Percentiles rank a stretch among this genome's conserved stretches.
Evolutionary conservation across 92 coral and sea anemone species (phyloP).

Genomic region (Pocillopora meandrina): DNA sequence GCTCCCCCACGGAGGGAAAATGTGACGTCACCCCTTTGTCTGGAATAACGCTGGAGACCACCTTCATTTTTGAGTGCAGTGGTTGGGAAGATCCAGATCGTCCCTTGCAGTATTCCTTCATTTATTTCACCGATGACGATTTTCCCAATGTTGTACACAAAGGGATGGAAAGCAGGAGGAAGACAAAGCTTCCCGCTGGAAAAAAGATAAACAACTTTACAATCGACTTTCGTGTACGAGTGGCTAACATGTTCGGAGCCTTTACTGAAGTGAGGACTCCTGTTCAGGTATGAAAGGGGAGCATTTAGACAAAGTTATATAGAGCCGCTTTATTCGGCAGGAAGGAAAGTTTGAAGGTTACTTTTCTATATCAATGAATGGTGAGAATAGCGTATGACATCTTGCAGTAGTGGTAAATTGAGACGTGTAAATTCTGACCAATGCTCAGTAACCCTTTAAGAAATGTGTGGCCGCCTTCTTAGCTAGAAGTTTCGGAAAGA

Average conservation of each 20-base stretch:
- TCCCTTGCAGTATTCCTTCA: conserved; percentile 55
- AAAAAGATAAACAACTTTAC: conserved; percentile 27
- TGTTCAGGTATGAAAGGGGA: conserved; percentile 53
- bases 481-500: no score
- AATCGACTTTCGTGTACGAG: conserved; percentile 46
- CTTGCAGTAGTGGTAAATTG: no score
- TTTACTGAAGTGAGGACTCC: conserved; percentile 45
- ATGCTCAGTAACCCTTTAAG: no score
- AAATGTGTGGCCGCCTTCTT: no score
- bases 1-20: conserved; percentile 58
- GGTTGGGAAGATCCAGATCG: conserved; percentile 69
- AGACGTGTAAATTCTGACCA: no score
- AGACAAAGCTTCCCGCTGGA: conserved; percentile 60
- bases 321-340: no score
- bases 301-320: no score
- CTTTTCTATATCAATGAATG: no score
- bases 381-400: no score
- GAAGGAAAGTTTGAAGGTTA: no score
- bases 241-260: conserved; percentile 55
- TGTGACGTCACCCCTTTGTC: conserved; percentile 45
- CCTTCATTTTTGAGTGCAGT: conserved; percentile 55
- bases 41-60: conserved; percentile 66
- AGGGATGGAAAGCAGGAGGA: conserved; percentile 22
- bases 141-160: conserved; percentile 37
- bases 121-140: conserved; percentile 53